A percentile compares a stretch with the other conserved stretches of the same genome.
phyloP scores from a whole-genome alignment of 2,888 invertebrate species.

The Oegoconia quadripuncta region DNA sequence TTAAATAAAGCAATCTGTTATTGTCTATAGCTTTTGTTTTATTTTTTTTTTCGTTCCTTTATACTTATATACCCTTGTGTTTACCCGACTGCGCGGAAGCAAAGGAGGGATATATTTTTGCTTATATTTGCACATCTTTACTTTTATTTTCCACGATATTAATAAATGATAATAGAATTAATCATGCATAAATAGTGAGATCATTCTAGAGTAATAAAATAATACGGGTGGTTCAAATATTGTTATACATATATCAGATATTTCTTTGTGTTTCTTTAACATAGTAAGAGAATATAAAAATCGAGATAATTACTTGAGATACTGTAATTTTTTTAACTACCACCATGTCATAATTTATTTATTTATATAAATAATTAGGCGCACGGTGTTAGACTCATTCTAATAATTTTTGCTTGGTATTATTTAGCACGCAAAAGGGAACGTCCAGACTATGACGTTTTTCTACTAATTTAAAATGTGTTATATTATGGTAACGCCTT shows the following conservation, averaged over 20 bases:
- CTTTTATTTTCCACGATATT: slow-evolving; percentile 25
- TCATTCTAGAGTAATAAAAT: slow-evolving; percentile 51
- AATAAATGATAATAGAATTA: slow-evolving; percentile 42
- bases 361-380: too few species aligned
- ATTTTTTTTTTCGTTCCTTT: slow-evolving; percentile 53
- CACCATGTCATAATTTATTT: too few species aligned
- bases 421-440: slow-evolving; percentile 25
- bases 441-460: too few species aligned
- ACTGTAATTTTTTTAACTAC: too few species aligned
- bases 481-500: too few species aligned
- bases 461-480: slow-evolving; percentile 4
- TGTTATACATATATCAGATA: slow-evolving; percentile 31
- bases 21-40: slow-evolving; percentile 72
- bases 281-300: too few species aligned
- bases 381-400: slow-evolving; percentile 39
- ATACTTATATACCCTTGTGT: slow-evolving; percentile 26
- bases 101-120: too few species aligned
- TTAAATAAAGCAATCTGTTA: slow-evolving; percentile 80
- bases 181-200: slow-evolving; percentile 64
- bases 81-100: too few species aligned
- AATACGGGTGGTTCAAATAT: slow-evolving; percentile 70
- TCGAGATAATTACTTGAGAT: too few species aligned
- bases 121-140: slow-evolving; percentile 29
- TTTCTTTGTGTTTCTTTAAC: too few species aligned
- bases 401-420: slow-evolving; percentile 27